These are phyloP conservation scores for Balaenoptera acutorostrata DNA, from an alignment of 2,113 vertebrate species.

Conservation along the genomic window DNA sequence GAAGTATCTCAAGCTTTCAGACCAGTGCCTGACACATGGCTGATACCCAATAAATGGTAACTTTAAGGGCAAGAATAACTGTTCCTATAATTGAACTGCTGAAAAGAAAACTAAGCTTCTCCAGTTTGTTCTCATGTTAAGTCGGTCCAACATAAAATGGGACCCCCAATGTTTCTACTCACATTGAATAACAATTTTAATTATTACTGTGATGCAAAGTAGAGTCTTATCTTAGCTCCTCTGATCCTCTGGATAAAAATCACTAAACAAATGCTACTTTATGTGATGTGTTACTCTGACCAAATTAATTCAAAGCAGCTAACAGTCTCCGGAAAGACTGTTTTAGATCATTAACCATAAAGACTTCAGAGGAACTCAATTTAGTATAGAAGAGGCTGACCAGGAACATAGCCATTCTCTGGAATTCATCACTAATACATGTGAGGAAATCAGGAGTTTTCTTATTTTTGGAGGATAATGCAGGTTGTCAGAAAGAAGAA, in stretches of 20 bases:
- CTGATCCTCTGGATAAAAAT: not conserved
- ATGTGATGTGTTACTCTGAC: not conserved
- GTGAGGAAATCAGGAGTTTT: not conserved
- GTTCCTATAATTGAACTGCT: not conserved
- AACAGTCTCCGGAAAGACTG: not conserved
- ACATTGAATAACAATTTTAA: not conserved
- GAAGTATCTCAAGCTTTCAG: not conserved
- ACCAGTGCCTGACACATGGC: not conserved
- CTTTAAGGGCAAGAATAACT: not conserved
- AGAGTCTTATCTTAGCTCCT: not conserved
- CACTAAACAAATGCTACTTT: not conserved
- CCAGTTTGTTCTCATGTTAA: not conserved
- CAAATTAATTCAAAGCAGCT: slow-evolving; percentile 37
- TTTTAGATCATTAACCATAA: not conserved
- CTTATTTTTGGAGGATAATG: not conserved
- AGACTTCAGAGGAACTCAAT: not conserved
- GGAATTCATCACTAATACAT: slow-evolving; percentile 16
- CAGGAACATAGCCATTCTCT: not conserved
- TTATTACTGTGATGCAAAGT: not conserved
- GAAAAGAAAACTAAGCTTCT: not conserved
- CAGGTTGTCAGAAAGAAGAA: not conserved
- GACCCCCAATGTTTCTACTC: not conserved
- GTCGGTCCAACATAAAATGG: not conserved
- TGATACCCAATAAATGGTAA: not conserved
- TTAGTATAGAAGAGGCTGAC: not conserved